These are phyloP conservation scores for Isoperla grammatica DNA, from an alignment of 2,888 invertebrate genomes.

Conservation along the genomic window DNA sequence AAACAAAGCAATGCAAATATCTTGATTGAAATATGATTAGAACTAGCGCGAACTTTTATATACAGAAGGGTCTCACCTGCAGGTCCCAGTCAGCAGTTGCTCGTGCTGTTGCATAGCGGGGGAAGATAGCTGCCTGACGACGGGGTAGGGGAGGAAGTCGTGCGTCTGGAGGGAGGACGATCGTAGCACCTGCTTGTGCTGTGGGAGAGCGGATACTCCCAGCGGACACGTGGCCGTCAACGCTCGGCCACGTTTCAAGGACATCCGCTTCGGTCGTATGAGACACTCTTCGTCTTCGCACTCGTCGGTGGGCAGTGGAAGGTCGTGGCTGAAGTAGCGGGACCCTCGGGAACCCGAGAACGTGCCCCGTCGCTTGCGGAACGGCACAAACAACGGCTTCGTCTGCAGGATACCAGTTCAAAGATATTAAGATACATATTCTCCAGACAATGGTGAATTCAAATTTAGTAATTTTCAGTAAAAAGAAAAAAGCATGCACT, in stretches of 20 bases:
- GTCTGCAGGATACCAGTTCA: slow-evolving; percentile 34
- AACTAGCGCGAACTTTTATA: too few relatives aligned
- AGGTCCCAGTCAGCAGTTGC: slow-evolving; percentile 32
- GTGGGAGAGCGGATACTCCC: slow-evolving; percentile 28
- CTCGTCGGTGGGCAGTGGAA: slow-evolving; percentile 55
- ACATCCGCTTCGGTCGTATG: slow-evolving; percentile 20
- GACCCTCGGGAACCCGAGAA: slow-evolving; percentile 52
- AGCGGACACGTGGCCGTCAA: slow-evolving; percentile 32
- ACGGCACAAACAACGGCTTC: slow-evolving; percentile 42
- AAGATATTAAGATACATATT: too few relatives aligned
- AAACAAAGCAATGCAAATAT: too few relatives aligned
- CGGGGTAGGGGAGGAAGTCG: slow-evolving; percentile 40
- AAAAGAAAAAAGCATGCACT: too few relatives aligned
- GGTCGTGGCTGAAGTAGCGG: slow-evolving; percentile 55
- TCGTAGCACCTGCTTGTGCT: slow-evolving; percentile 37
- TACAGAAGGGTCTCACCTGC: slow-evolving; percentile 24
- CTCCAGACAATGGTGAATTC: too few relatives aligned
- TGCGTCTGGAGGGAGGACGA: slow-evolving; percentile 41
- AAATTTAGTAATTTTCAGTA: too few relatives aligned
- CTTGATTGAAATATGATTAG: too few relatives aligned
- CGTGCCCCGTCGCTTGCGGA: slow-evolving; percentile 47
- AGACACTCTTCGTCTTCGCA: slow-evolving; percentile 50
- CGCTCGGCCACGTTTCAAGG: slow-evolving; percentile 33
- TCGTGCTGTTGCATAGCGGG: slow-evolving; percentile 42
- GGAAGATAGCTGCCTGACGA: slow-evolving; percentile 48